Evolutionary conservation across 1,140 invertebrate species (phyloP).

Genomic region (Sinonovacula constricta): DNA sequence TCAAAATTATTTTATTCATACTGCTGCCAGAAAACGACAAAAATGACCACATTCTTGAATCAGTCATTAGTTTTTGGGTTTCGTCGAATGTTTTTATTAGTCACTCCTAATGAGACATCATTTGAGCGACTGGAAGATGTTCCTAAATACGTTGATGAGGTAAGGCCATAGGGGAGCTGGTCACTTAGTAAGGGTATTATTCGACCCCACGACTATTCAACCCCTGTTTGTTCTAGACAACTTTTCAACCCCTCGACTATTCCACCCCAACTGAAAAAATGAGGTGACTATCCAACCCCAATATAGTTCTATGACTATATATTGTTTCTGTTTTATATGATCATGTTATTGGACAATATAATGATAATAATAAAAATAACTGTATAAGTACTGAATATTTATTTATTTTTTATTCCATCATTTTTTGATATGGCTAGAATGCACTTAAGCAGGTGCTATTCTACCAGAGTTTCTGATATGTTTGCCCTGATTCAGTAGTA

Average conservation of each 20-base stretch:
- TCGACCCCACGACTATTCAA: neutral
- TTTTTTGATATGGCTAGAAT: too few species aligned
- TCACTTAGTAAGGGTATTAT: neutral
- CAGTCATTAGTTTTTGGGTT: constrained; percentile 39
- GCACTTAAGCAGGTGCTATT: too few species aligned
- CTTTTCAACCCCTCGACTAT: too few species aligned
- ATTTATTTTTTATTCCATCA: too few species aligned
- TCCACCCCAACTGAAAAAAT: neutral
- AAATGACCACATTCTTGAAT: constrained; percentile 10
- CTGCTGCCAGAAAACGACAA: too few species aligned
- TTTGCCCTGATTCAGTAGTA: too few species aligned
- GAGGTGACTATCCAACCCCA: neutral
- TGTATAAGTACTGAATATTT: too few species aligned
- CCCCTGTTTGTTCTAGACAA: neutral
- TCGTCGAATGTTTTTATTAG: constrained; percentile 83
- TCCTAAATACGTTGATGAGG: constrained; percentile 86
- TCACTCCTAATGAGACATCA: constrained; percentile 83
- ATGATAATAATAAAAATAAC: too few species aligned
- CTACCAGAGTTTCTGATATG: too few species aligned
- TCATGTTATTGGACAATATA: too few species aligned
- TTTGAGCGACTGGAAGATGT: constrained; percentile 84
- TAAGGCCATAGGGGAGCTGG: constrained; percentile 73
- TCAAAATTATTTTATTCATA: too few species aligned
- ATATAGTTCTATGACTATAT: neutral
- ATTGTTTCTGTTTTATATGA: neutral